phyloP scores from a whole-genome alignment of 2,797 vertebrate species.

The Bucorvus abyssinicus region DNA sequence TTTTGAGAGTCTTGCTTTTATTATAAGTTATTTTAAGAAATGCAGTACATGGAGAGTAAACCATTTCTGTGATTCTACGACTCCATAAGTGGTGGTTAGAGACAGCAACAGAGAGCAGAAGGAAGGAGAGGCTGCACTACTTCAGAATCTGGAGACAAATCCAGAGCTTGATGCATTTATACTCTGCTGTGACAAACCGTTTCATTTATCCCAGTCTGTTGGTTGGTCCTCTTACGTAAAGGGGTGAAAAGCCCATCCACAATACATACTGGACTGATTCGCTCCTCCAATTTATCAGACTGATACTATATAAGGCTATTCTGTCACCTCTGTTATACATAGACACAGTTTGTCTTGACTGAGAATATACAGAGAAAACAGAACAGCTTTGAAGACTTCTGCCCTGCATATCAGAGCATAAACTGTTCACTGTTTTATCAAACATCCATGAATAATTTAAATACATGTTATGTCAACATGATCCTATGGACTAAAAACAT shows the following conservation, averaged over 20 bases:
- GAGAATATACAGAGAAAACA: neutral
- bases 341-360: neutral
- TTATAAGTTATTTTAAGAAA: conserved; percentile 12
- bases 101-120: neutral
- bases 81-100: neutral
- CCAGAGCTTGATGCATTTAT: neutral
- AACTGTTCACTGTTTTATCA: neutral
- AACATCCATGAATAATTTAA: conserved; percentile 10
- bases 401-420: neutral
- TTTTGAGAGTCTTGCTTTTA: neutral
- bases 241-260: neutral
- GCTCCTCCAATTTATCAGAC: neutral
- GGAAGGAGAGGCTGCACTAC: neutral
- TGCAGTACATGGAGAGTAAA: neutral
- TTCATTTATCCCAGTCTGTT: neutral
- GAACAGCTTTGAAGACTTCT: conserved; percentile 12
- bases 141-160: neutral
- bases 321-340: neutral
- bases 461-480: neutral
- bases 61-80: too few relatives aligned
- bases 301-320: neutral
- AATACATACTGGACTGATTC: neutral
- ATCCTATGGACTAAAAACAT: neutral
- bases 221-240: neutral
- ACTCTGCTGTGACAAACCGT: neutral